Base-by-base conservation (phyloP, 2,888 invertebrate genomes). In the Alitta virens region DNA sequence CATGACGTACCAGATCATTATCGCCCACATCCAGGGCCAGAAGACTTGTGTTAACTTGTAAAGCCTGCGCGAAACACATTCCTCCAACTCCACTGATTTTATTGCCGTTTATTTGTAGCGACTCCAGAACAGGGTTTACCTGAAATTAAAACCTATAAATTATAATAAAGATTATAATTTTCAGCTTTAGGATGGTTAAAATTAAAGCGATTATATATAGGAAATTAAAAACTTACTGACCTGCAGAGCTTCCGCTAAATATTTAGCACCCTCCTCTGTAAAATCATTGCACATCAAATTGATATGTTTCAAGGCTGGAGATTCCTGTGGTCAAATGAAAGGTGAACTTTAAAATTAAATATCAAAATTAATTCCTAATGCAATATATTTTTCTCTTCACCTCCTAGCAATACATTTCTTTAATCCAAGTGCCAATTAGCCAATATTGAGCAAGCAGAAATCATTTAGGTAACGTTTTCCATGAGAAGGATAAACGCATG, bases 271-370 rank as follows among this genome's bases (percentile, higher is more conserved):
- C 1, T 68, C 74, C 12, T 74, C 70, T 18, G 71, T 75, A 60
- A 82, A 77, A 50, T 80, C 79, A 73, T 82, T 82, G 66, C 76
- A 77, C 80, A 81, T 81, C 62, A 82, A 56, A 63, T 82, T 81
- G 3, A 82, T 26, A 27, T 75, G 72, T 46, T 52, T 23, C 18
- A 76, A 25, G n/a, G 52, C 51, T 2, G 60, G 26, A 25, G 67
- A 65, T 27, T 70, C 69, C 73, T 75, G 46, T 5, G n/a, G n/a
- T 12, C n/a, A 5, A 46, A 18, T 3, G n/a, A 46, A 12, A 46
- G 21, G 21, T 33, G n/a, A n/a, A n/a, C n/a, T n/a, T n/a, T n/a
- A n/a, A n/a, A n/a, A n/a, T n/a, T n/a, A n/a, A n/a, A n/a, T n/a
- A n/a, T n/a, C n/a, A n/a, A n/a, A n/a, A n/a, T n/a, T n/a, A n/a